A percentile compares a stretch with the other conserved stretches of the same genome.
phyloP scores from a whole-genome alignment of 2,888 invertebrate genomes.

The Beris morrisii region DNA sequence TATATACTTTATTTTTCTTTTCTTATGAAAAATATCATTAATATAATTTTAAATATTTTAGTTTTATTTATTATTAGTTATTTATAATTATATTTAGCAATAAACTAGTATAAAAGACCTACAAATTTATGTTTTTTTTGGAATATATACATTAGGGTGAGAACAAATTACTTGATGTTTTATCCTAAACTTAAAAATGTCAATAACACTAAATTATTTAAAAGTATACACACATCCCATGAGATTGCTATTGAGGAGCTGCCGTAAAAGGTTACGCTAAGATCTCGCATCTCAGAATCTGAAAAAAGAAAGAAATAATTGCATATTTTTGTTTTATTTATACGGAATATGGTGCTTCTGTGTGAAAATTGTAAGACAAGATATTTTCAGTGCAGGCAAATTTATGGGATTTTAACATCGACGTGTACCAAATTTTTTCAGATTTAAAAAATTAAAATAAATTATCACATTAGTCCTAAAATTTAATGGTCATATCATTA shows the following conservation, averaged over 20 bases:
- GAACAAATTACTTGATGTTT: slow-evolving; percentile 23
- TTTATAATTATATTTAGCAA: slow-evolving; percentile 32
- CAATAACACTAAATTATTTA: slow-evolving; percentile 27
- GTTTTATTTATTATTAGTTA: slow-evolving; percentile 21
- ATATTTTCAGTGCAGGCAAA: too few relatives aligned
- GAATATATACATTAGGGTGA: slow-evolving; percentile 32
- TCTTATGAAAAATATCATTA: slow-evolving; percentile 31
- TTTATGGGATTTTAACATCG: too few relatives aligned
- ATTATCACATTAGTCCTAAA: too few relatives aligned
- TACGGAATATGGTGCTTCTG: too few relatives aligned
- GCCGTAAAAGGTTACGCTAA: slow-evolving; percentile 56
- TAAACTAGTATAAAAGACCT: slow-evolving; percentile 39
- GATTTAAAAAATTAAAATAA: too few relatives aligned
- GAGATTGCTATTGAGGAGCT: slow-evolving; percentile 27
- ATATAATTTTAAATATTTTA: slow-evolving; percentile 13
- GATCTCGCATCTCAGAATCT: slow-evolving; percentile 57
- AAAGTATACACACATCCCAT: neutral
- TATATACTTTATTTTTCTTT: slow-evolving; percentile 13
- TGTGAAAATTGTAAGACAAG: too few relatives aligned
- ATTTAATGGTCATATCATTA: too few relatives aligned
- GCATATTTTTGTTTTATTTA: too few relatives aligned
- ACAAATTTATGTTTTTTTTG: slow-evolving; percentile 33
- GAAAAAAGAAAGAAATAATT: slow-evolving; percentile 37
- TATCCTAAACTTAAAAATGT: slow-evolving; percentile 36
- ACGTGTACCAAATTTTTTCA: too few relatives aligned